Conservation (phyloP, 2,888 invertebrate species). For the Volucella zonaria region DNA sequence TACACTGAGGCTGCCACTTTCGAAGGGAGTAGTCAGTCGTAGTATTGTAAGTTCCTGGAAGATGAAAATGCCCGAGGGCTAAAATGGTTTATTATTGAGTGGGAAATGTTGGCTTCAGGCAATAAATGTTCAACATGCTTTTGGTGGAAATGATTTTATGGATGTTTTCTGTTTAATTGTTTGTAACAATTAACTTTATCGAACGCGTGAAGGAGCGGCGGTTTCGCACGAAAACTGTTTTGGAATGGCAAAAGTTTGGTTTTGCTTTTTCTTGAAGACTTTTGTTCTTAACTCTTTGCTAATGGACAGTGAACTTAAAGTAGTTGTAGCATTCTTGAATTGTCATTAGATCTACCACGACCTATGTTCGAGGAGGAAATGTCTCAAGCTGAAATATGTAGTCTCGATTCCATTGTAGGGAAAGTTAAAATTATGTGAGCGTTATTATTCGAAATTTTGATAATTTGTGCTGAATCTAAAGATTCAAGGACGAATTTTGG, state of each 20-base stretch:
- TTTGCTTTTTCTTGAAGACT: too few relatives aligned
- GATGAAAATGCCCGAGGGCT: conserved; percentile 44
- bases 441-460: too few relatives aligned
- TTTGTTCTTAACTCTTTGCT: too few relatives aligned
- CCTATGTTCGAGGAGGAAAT: too few relatives aligned
- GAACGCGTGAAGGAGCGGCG: background rate
- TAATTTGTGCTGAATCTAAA: too few relatives aligned
- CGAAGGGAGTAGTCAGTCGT: background rate
- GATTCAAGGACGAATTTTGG: too few relatives aligned
- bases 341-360: too few relatives aligned
- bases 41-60: conserved; percentile 23
- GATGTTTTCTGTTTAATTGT: conserved; percentile 71
- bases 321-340: too few relatives aligned
- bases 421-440: too few relatives aligned
- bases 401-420: too few relatives aligned
- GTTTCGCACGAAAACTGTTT: background rate
- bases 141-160: conserved; percentile 62
- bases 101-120: conserved; percentile 58
- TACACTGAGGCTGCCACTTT: conserved; percentile 26
- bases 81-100: conserved; percentile 70
- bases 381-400: too few relatives aligned
- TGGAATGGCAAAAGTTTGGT: conserved; percentile 4
- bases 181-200: conserved; percentile 67
- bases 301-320: too few relatives aligned
- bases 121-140: conserved; percentile 69